phyloP scores from a whole-genome alignment of 2,888 invertebrate genomes.

The Sicus ferrugineus region DNA sequence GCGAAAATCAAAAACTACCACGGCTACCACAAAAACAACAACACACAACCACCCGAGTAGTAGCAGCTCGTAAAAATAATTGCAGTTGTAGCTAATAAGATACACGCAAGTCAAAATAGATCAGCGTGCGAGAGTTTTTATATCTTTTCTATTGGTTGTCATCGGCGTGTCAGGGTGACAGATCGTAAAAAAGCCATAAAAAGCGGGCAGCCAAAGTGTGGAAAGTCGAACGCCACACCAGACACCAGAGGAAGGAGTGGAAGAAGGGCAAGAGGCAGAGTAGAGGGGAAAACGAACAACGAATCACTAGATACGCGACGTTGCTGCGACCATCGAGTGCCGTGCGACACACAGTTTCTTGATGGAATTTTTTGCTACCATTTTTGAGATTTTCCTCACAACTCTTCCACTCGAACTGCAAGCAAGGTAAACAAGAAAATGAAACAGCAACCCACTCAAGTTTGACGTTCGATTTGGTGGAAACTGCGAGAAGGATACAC shows the following conservation, averaged over 20 bases:
- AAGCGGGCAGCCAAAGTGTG: too few species aligned
- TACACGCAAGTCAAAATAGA: constrained; percentile 46
- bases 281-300: constrained; percentile 9
- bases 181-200: constrained; percentile 63
- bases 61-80: constrained; percentile 37
- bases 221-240: constrained; percentile 4
- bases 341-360: too few species aligned
- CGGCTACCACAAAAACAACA: constrained; percentile 29
- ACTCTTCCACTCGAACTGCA: background rate
- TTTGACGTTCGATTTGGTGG: too few species aligned
- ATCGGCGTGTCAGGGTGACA: constrained; percentile 57
- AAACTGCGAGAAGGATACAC: too few species aligned
- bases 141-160: constrained; percentile 55
- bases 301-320: too few species aligned
- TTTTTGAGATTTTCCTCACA: background rate
- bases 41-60: constrained; percentile 23
- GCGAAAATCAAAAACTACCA: constrained; percentile 7
- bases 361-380: background rate
- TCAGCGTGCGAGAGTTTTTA: constrained; percentile 51
- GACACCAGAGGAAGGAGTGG: background rate
- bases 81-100: constrained; percentile 22
- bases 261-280: constrained; percentile 25
- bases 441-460: too few species aligned
- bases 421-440: too few species aligned
- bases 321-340: too few species aligned